Percentiles rank a stretch among this genome's conserved stretches.
Evolutionary conservation across 2,797 vertebrate genomes (phyloP).

Genomic region (Threskiornis aethiopicus): DNA sequence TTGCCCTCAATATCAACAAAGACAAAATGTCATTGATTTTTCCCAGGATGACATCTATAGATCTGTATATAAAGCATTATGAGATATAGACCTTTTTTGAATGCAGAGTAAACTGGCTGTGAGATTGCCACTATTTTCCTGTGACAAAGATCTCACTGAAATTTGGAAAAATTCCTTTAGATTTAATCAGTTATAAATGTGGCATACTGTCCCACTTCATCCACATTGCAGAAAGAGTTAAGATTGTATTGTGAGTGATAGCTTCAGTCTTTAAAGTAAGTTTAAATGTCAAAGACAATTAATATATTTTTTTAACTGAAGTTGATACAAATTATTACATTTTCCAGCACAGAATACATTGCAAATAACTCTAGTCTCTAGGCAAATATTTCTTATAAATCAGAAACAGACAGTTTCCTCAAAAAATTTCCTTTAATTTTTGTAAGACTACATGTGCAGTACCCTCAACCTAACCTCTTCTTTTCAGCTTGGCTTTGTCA

Average conservation of each 20-base stretch:
- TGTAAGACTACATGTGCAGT: background rate
- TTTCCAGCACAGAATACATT: background rate
- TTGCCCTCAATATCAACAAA: background rate
- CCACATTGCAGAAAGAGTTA: background rate
- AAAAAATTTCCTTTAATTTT: slow-evolving; percentile 18
- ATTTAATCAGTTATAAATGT: background rate
- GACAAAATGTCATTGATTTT: background rate
- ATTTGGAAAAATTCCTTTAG: background rate
- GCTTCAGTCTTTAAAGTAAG: background rate
- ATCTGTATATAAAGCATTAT: background rate
- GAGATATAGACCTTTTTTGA: background rate
- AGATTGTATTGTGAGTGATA: background rate
- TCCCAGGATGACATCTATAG: background rate
- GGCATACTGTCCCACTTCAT: background rate
- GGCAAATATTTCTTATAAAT: background rate
- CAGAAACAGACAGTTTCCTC: background rate
- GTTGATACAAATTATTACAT: background rate
- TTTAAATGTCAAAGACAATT: background rate
- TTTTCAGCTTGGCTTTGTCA: slow-evolving; percentile 3
- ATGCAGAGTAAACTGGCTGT: background rate
- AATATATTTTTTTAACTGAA: background rate
- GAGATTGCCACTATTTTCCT: background rate
- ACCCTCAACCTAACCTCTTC: background rate
- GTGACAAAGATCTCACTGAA: background rate
- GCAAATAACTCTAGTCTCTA: background rate